These are phyloP conservation scores for Stenchaetothrips biformis DNA, from an alignment of 2,888 invertebrate species.

Conservation along the genomic window DNA sequence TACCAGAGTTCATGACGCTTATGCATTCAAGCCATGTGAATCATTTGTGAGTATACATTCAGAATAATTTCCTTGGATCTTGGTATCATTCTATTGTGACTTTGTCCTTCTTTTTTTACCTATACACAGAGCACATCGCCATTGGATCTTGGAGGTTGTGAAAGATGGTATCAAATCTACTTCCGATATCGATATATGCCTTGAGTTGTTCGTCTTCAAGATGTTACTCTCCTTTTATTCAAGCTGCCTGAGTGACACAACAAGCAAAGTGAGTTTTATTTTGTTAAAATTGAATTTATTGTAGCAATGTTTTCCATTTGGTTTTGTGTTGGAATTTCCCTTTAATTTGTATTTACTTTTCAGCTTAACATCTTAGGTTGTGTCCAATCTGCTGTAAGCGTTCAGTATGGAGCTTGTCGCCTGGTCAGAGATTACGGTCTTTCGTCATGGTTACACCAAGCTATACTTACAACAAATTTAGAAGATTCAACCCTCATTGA, in stretches of 20 bases:
- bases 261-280: slow-evolving; percentile 25
- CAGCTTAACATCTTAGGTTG: slow-evolving; percentile 60
- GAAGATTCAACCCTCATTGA: neutral
- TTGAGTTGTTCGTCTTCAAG: slow-evolving; percentile 68
- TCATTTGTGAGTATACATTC: slow-evolving; percentile 40
- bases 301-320: neutral
- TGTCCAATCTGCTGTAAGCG: slow-evolving; percentile 56
- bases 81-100: neutral
- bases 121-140: slow-evolving; percentile 54
- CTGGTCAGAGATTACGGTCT: slow-evolving; percentile 65
- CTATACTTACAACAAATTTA: slow-evolving; percentile 34
- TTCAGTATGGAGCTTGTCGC: slow-evolving; percentile 60
- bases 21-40: slow-evolving; percentile 70
- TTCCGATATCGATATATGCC: slow-evolving; percentile 66
- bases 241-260: slow-evolving; percentile 25
- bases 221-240: slow-evolving; percentile 66
- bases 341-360: slow-evolving; percentile 35
- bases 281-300: neutral
- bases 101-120: slow-evolving; percentile 31
- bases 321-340: slow-evolving; percentile 3
- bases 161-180: slow-evolving; percentile 70
- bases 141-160: slow-evolving; percentile 74
- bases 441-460: slow-evolving; percentile 60
- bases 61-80: too few species aligned
- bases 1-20: slow-evolving; percentile 84